Evolutionary conservation across 2,888 invertebrate species (phyloP).

Genomic region (Lithosia quadra): DNA sequence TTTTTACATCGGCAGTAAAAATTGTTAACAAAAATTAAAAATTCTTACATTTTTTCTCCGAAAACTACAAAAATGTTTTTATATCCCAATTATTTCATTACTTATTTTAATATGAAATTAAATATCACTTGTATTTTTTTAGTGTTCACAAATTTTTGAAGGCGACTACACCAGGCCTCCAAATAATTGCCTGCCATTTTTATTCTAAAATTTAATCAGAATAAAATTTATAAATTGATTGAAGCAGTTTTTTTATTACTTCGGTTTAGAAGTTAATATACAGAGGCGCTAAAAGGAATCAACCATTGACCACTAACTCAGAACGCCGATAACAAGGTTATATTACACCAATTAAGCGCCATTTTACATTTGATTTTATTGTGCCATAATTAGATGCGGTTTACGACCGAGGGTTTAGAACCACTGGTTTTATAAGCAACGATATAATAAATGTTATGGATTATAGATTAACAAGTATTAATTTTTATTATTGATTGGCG

Average conservation of each 20-base stretch:
- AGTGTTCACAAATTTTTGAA: too few relatives aligned
- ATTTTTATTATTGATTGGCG: constrained; percentile 24
- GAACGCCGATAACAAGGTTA: constrained; percentile 69
- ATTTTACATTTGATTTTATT: constrained; percentile 73
- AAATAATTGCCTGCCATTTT: too few relatives aligned
- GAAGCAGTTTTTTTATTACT: background rate
- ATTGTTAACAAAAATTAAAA: too few relatives aligned
- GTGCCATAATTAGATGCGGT: constrained; percentile 66
- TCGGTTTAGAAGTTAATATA: background rate
- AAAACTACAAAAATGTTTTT: too few relatives aligned
- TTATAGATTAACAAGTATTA: constrained; percentile 29
- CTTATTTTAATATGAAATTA: too few relatives aligned
- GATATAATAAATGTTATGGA: constrained; percentile 35
- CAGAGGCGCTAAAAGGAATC: constrained; percentile 52
- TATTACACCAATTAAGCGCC: constrained; percentile 69
- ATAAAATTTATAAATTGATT: background rate
- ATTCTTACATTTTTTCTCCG: too few relatives aligned
- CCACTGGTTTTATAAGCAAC: constrained; percentile 53
- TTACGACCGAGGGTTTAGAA: constrained; percentile 63
- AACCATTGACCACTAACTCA: constrained; percentile 59
- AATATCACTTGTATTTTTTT: too few relatives aligned
- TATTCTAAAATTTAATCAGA: background rate
- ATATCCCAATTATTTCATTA: too few relatives aligned
- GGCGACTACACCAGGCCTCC: too few relatives aligned
- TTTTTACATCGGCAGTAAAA: too few relatives aligned